Percentiles rank a stretch among this genome's conserved stretches.
phyloP scores from a whole-genome alignment of 2,888 invertebrate species.

The Hipparchia semele region DNA sequence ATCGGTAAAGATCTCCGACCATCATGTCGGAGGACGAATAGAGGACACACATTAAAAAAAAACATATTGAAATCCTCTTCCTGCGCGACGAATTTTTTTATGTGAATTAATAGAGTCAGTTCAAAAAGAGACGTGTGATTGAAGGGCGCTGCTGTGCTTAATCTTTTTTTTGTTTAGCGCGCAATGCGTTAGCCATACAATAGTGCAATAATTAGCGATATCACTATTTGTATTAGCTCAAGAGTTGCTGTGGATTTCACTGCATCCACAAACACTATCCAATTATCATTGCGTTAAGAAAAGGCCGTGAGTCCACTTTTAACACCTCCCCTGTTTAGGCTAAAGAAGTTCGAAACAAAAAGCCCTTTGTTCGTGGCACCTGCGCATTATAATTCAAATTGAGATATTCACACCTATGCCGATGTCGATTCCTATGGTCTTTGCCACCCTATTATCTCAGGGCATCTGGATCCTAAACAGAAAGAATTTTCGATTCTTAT shows the following conservation, averaged over 20 bases:
- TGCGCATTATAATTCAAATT: slow-evolving; percentile 45
- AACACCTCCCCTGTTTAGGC: slow-evolving; percentile 49
- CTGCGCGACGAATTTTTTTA: no score
- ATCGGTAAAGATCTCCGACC: no score
- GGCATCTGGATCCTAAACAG: not conserved
- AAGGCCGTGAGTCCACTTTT: slow-evolving; percentile 46
- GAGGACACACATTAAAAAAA: no score
- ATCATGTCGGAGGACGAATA: no score
- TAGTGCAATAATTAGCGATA: no score
- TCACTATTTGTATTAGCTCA: no score
- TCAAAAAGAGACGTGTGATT: no score
- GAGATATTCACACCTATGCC: slow-evolving; percentile 48
- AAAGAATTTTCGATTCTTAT: slow-evolving; percentile 1
- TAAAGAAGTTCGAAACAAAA: slow-evolving; percentile 49
- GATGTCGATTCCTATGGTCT: slow-evolving; percentile 21
- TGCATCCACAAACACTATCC: slow-evolving; percentile 43
- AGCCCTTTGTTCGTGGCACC: slow-evolving; percentile 48
- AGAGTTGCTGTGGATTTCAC: not conserved
- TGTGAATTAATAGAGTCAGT: no score
- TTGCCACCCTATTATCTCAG: slow-evolving; percentile 12
- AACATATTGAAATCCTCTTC: no score
- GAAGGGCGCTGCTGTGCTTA: no score
- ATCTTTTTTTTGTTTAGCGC: no score
- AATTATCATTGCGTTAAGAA: slow-evolving; percentile 49
- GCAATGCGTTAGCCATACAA: no score